Evolutionary conservation across 2,888 invertebrate genomes (phyloP).

Genomic region (Timandra comae): DNA sequence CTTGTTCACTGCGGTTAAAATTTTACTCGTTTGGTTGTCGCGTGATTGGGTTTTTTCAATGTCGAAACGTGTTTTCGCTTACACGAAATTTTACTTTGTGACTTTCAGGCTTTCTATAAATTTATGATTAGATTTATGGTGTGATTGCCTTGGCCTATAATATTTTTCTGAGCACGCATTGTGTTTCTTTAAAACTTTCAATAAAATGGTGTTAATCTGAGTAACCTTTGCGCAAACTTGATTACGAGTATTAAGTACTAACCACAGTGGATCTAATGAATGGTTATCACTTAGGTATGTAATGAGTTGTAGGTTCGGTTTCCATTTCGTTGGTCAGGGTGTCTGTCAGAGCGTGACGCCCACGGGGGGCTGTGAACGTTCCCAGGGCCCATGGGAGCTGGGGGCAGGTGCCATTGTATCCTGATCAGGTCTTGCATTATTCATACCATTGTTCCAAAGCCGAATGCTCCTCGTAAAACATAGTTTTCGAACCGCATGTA

Average conservation of each 20-base stretch:
- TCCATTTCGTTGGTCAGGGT: constrained; percentile 2
- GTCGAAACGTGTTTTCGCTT: constrained; percentile 15
- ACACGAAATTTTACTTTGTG: constrained; percentile 9
- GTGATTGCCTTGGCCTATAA: too few relatives aligned
- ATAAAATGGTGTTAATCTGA: too few relatives aligned
- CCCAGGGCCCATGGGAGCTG: constrained; percentile 37
- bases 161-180: too few relatives aligned
- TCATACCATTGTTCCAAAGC: constrained; percentile 40
- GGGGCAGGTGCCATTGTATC: constrained; percentile 50
- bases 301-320: too few relatives aligned
- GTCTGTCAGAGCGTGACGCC: constrained; percentile 40
- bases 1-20: constrained; percentile 9
- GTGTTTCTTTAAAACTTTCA: too few relatives aligned
- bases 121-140: constrained; percentile 5
- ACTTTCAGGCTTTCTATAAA: constrained; percentile 10
- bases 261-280: too few relatives aligned
- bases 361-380: constrained; percentile 44
- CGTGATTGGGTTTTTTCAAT: constrained; percentile 18
- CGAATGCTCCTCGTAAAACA: too few relatives aligned
- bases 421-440: constrained; percentile 41
- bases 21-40: constrained; percentile 23
- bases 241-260: too few relatives aligned
- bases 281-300: too few relatives aligned
- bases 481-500: too few relatives aligned
- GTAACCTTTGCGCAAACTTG: too few relatives aligned